Conservation (phyloP, 64 coral and sea anemone species). For the Porites lutea region DNA sequence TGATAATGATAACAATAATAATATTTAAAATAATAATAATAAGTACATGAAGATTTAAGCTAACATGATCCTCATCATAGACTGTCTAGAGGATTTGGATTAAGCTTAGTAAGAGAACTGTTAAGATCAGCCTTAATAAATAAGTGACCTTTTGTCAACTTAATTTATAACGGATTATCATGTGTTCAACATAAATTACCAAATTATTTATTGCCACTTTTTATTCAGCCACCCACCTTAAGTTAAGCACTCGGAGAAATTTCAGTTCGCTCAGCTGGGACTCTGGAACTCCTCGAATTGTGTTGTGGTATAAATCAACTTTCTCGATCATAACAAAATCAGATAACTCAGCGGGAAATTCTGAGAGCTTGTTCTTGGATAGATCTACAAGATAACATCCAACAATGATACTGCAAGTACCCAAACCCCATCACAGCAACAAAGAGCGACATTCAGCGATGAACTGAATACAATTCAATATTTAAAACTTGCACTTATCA, state of each 20-base stretch:
- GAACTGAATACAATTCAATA: neutral
- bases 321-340: slow-evolving; percentile 99
- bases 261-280: slow-evolving; percentile 57
- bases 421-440: neutral
- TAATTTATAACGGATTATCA: neutral
- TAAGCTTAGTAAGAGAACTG: no score
- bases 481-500: slow-evolving; percentile 14
- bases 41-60: no score
- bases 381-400: slow-evolving; percentile 76
- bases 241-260: slow-evolving; percentile 81
- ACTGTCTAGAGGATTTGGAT: no score
- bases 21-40: no score
- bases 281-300: slow-evolving; percentile 85
- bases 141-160: no score
- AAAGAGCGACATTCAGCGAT: neutral
- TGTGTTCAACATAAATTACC: neutral
- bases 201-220: neutral
- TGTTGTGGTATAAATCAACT: slow-evolving; percentile 92
- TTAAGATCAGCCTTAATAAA: neutral
- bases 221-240: slow-evolving; percentile 69
- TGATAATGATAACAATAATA: no score
- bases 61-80: no score
- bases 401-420: neutral
- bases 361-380: slow-evolving; percentile 91
- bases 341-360: slow-evolving; percentile 87